A percentile compares a stretch with the other conserved stretches of the same genome.
Conservation (phyloP, 64 coral and sea anemone genomes). For the Dendrophyllia cribrosa region DNA sequence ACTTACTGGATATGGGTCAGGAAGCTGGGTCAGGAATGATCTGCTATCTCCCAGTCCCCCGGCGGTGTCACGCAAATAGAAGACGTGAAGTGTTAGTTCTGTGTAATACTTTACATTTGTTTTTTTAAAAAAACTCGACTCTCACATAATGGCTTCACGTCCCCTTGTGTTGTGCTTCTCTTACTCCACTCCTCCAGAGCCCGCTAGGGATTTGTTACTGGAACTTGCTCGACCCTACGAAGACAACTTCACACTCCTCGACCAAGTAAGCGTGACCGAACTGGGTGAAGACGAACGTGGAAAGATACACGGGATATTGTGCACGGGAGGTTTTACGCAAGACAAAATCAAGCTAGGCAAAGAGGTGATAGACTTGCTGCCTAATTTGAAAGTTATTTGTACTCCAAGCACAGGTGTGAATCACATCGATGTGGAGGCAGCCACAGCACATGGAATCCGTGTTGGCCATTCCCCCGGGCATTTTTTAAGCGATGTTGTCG, state of each 20-base stretch:
- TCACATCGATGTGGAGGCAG: constrained; percentile 70
- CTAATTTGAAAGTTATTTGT: constrained; percentile 65
- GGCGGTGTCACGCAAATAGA: too few relatives aligned
- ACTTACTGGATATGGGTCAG: too few relatives aligned
- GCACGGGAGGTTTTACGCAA: not conserved
- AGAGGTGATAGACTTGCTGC: constrained; percentile 43
- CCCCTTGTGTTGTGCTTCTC: not conserved
- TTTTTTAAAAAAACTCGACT: not conserved
- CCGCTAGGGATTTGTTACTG: not conserved
- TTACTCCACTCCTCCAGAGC: not conserved
- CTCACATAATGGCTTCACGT: not conserved
- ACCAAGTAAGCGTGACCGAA: not conserved
- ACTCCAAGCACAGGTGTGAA: constrained; percentile 44
- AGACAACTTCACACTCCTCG: not conserved
- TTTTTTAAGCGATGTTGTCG: constrained; percentile 26
- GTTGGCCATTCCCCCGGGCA: constrained; percentile 55
- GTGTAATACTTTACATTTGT: not conserved
- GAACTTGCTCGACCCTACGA: not conserved
- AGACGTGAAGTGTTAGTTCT: too few relatives aligned
- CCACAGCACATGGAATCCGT: constrained; percentile 48
- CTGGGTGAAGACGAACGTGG: not conserved
- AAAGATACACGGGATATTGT: not conserved
- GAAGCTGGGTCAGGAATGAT: too few relatives aligned
- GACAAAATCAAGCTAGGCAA: constrained; percentile 1
- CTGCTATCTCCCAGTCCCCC: too few relatives aligned